Conservation (phyloP, 2,888 invertebrate genomes). For the Therioaphis trifolii region DNA sequence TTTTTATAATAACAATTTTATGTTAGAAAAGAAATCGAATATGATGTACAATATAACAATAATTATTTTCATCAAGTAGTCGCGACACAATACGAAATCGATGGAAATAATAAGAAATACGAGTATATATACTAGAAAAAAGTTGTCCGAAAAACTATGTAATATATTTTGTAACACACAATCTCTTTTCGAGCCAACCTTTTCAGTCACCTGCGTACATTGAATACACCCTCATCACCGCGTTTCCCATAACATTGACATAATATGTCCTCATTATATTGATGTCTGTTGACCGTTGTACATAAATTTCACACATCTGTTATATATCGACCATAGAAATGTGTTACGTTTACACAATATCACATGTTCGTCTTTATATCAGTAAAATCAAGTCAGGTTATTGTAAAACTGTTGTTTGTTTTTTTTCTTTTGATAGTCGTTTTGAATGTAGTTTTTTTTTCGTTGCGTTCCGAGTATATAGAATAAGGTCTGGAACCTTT, state of each 20-base stretch:
- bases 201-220: background rate
- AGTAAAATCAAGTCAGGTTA: background rate
- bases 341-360: background rate
- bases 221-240: background rate
- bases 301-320: background rate
- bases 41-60: background rate
- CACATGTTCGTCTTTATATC: background rate
- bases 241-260: background rate
- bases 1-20: background rate
- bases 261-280: background rate
- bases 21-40: background rate
- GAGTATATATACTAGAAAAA: background rate
- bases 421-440: background rate
- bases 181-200: background rate
- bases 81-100: background rate
- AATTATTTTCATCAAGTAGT: too few relatives aligned
- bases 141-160: background rate
- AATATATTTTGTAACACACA: background rate
- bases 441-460: conserved; percentile 12
- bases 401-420: background rate
- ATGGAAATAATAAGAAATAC: background rate
- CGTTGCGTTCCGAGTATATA: background rate
- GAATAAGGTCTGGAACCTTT: background rate
- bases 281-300: too few relatives aligned
- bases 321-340: background rate